Evolutionary conservation across 30 jellyfish, hydroid and myxozoan genomes (phyloP).

Genomic region (Aurelia aurita complex sp. Pacific): DNA sequence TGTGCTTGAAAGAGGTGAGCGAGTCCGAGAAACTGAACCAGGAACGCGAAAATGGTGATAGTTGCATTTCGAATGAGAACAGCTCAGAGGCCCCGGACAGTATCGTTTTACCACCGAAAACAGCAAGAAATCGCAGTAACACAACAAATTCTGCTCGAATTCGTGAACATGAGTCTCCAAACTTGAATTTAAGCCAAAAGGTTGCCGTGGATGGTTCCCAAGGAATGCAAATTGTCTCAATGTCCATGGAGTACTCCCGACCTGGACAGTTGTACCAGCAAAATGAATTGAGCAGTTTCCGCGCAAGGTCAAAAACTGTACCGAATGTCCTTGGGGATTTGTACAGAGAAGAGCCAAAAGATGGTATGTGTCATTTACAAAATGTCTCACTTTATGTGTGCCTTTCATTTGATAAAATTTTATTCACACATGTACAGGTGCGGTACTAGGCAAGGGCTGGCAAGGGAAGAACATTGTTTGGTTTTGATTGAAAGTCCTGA

Average conservation of each 20-base stretch:
- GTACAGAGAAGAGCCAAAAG: too few species aligned
- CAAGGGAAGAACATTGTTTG: too few species aligned
- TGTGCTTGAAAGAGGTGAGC: conserved; percentile 60
- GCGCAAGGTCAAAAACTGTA: conserved; percentile 29
- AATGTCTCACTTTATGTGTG: too few species aligned
- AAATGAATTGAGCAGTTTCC: conserved; percentile 20
- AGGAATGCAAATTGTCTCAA: background rate
- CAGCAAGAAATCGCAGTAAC: conserved; percentile 22
- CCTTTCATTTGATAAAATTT: too few species aligned
- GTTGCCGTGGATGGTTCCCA: background rate
- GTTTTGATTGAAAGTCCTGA: too few species aligned
- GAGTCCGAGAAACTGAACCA: conserved; percentile 13
- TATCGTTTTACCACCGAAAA: conserved; percentile 41
- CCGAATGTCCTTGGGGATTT: conserved; percentile 1
- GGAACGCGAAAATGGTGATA: background rate
- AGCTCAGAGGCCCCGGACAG: conserved; percentile 37
- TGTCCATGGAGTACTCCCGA: background rate
- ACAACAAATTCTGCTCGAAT: conserved; percentile 4
- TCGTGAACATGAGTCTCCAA: background rate
- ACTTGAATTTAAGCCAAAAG: background rate
- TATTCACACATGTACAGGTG: too few species aligned
- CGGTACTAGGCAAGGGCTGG: too few species aligned
- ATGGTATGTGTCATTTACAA: too few species aligned
- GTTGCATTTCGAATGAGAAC: background rate
- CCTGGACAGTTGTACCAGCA: conserved; percentile 4